Base-by-base conservation (phyloP, 2,113 vertebrate species). In the Alethe diademata region DNA sequence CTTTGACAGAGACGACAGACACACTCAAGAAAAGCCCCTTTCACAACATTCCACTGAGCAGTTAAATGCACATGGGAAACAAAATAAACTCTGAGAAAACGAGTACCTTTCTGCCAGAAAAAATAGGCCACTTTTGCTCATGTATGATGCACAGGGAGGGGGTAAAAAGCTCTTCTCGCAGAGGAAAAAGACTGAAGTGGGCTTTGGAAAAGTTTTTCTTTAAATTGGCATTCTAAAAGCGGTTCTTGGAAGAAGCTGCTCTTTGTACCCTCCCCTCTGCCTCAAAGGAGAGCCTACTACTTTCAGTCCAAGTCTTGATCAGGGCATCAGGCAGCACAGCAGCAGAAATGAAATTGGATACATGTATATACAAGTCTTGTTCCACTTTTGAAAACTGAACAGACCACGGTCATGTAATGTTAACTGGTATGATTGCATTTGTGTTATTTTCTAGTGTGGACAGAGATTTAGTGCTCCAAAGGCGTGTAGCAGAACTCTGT, bases 331-430 rank as follows among this genome's bases (percentile, higher is more conserved):
- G 50, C 54, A 78, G 13, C 18, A 62, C 16, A 58, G 73, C 24
- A 69, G 29, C 14, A 71, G 91, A 87, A 53, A 4, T 35, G 56
- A 80, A 71, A 72, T 22, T 17, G 24, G 36, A 65, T 45, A 16
- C 3, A 7, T 4, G 5, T n/a, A 45, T 19, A 47, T 43, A 66
- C 78, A 75, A 88, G 14, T 28, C 43, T 36, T 51, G 14, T 11
- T 95, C 16, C 14, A 48, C 14, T 12, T 57, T 47, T n/a, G 23
- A 54, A 87, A 88, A 25, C 24, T 62, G 43, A 80, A 38, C 38
- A 38, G 47, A 33, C 58, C 5, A 12, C 12, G 11, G 25, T 9
- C 31, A 35, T 2, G 0, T 8, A 48, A 57, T 0, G 0, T 23
- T 35, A 53, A 31, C 36, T 23, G 45, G 23, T 57, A 29, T 0